These are phyloP conservation scores for Oryctes rhinoceros DNA, from an alignment of 1,140 invertebrate species.

Conservation along the genomic window DNA sequence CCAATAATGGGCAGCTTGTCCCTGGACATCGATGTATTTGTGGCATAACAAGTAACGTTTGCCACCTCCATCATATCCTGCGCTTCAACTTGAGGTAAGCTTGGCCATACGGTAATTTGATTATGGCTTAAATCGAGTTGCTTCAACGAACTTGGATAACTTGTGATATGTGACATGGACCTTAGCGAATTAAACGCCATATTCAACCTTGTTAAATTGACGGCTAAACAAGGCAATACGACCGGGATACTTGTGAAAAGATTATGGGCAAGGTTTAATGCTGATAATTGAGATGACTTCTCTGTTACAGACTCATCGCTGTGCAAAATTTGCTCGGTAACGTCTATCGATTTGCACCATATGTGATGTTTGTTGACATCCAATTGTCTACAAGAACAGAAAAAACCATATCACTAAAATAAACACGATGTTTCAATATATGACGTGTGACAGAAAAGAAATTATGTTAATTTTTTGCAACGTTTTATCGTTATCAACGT, in stretches of 20 bases:
- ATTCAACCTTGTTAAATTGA: conserved; percentile 85
- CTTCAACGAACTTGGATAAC: conserved; percentile 87
- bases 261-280: conserved; percentile 91
- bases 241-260: conserved; percentile 86
- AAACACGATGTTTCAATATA: too few relatives aligned
- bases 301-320: conserved; percentile 61
- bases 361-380: conserved; percentile 75
- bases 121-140: conserved; percentile 95
- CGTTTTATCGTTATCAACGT: too few relatives aligned
- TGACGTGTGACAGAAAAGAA: too few relatives aligned
- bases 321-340: conserved; percentile 73
- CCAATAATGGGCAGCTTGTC: conserved; percentile 61
- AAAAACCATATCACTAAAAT: too few relatives aligned
- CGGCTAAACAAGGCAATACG: conserved; percentile 88
- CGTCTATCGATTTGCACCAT: conserved; percentile 75
- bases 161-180: conserved; percentile 88
- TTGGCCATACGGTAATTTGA: conserved; percentile 88
- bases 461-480: too few relatives aligned
- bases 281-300: conserved; percentile 69
- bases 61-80: conserved; percentile 69
- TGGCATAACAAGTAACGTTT: conserved; percentile 71
- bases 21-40: conserved; percentile 49
- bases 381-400: conserved; percentile 49
- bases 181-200: conserved; percentile 88
- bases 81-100: conserved; percentile 75